Evolutionary conservation across 2,113 vertebrate species (phyloP).

Genomic region (Melanocharis versteri): DNA sequence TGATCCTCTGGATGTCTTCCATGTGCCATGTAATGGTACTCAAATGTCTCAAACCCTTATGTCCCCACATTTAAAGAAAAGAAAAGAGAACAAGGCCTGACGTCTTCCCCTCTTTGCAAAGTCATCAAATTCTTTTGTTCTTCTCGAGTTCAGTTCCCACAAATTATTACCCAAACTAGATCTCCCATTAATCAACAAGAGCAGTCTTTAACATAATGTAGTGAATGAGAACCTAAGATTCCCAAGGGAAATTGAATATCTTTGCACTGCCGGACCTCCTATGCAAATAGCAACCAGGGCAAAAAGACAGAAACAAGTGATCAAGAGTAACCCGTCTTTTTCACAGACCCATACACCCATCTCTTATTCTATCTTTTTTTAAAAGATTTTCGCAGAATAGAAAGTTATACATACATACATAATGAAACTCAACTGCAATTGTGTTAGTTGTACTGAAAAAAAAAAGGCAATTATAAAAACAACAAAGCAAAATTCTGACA

Average conservation of each 20-base stretch:
- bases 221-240: neutral
- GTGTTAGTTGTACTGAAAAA: neutral
- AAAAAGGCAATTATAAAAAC: neutral
- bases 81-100: neutral
- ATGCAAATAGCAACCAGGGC: neutral
- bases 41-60: neutral
- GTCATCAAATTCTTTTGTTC: neutral
- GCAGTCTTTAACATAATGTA: neutral
- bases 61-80: neutral
- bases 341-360: accelerated
- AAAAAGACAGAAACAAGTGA: neutral
- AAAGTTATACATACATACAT: neutral
- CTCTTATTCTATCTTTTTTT: neutral
- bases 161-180: neutral
- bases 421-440: neutral
- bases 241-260: neutral
- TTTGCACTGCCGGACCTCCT: neutral
- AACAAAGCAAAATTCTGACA: neutral
- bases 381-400: neutral
- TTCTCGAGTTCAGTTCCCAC: neutral
- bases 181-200: neutral
- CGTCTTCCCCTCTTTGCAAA: neutral
- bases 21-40: neutral
- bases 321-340: neutral
- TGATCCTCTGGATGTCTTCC: neutral